Evolutionary conservation across 64 coral and sea anemone species (phyloP), one percentile per base, ranked within the genome.

Genomic region (Montipora efflorescens): DNA sequence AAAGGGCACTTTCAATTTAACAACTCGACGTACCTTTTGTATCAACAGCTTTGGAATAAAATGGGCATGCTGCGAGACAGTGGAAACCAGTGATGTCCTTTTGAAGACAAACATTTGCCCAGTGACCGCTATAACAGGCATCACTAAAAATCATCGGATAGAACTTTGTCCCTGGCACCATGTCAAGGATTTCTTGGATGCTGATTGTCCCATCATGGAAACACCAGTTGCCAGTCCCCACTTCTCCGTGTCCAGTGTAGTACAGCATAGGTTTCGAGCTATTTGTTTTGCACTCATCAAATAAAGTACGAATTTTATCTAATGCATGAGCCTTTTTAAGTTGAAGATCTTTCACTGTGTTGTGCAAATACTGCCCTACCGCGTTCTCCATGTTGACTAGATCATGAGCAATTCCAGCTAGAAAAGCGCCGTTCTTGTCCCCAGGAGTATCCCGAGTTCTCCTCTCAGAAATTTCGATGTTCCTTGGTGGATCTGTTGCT

Each of bases 41-140:
- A 13, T 76, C 74, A 9, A 76, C 1, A 76, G 74, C 74, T 36
- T 0, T 76, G 4, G 74, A 76, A 76, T 76, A 76, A 1, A 15
- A 5, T 36, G 74, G 74, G 36, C 28, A 76, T 36, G 74, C 74
- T 76, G 74, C 74, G 8, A 76, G 74, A 36, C 74, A 76, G 74
- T 76, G 25, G 25, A 76, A 76, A 43, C 74, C 74, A 3, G 23
- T 0, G 36, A 76, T 47, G 3, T 4, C 13, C 3, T 46, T 47
- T 4, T 13, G 0, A 4, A 76, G 0, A 76, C 74, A 76, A 36
- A 76, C 47, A 76, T 76, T 0, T 76, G 74, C 74, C 74, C 74
- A 76, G 74, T 76, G 74, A 36, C 74, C 74, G 46, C 74, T 76
- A 12, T 76, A 76, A 76, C 74, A 76, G 7, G 43, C 25, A 12